phyloP scores from a whole-genome alignment of 2,113 vertebrate genomes.

The Poeciliopsis occidentalis region DNA sequence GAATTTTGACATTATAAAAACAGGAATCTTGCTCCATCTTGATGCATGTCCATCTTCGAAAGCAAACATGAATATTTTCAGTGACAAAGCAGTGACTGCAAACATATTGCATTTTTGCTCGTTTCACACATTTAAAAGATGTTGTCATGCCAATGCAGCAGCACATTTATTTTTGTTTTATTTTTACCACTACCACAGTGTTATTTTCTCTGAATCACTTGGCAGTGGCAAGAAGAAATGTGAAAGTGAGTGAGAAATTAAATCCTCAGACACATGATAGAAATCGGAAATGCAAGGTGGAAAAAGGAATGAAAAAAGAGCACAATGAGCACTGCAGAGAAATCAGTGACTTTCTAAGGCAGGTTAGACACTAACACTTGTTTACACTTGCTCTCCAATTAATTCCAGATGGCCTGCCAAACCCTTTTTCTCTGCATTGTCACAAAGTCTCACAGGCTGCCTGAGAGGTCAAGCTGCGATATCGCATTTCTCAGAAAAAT shows the following conservation, averaged over 20 bases:
- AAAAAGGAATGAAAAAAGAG: constrained; percentile 3
- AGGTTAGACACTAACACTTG: neutral
- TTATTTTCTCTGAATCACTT: constrained; percentile 24
- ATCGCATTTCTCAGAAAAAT: constrained; percentile 46
- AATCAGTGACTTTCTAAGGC: constrained; percentile 1
- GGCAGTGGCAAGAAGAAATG: neutral
- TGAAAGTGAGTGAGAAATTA: neutral
- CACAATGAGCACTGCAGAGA: neutral
- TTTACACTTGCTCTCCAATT: constrained; percentile 3
- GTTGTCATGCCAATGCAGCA: neutral
- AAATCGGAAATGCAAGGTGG: constrained; percentile 4
- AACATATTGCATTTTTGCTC: neutral
- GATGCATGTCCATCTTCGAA: neutral
- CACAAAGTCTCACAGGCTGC: constrained; percentile 20
- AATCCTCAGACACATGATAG: neutral
- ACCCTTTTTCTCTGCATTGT: constrained; percentile 6
- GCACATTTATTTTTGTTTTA: neutral
- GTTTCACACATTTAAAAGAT: neutral
- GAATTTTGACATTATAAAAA: neutral
- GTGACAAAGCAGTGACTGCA: neutral
- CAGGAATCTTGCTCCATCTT: neutral
- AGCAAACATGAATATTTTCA: neutral
- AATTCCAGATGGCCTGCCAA: constrained; percentile 19
- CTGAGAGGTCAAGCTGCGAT: constrained; percentile 40
- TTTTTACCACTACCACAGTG: neutral